These are phyloP conservation scores for Drosophila ohnishii DNA, from an alignment of 1,140 invertebrate species.

Conservation along the genomic window DNA sequence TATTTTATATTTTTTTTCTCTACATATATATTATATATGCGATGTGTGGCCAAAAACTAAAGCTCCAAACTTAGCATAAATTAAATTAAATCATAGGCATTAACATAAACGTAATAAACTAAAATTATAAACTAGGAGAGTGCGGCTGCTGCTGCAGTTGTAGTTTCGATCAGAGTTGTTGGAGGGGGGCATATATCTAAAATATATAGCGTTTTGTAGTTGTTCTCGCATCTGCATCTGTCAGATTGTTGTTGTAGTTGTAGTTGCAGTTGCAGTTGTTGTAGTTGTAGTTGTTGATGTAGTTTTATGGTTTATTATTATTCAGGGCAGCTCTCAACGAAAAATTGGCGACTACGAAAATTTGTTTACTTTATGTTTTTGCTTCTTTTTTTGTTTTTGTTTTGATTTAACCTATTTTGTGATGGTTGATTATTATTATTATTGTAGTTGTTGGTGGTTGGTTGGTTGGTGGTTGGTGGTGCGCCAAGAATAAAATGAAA, in stretches of 20 bases:
- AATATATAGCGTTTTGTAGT: constrained; percentile 24
- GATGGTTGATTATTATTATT: constrained; percentile 28
- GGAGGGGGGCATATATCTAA: constrained; percentile 37
- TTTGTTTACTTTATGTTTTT: constrained; percentile 57
- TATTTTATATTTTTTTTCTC: constrained; percentile 12
- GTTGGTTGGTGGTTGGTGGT: constrained; percentile 46
- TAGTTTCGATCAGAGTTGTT: constrained; percentile 40
- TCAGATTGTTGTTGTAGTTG: constrained; percentile 40
- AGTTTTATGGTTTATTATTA: constrained; percentile 50
- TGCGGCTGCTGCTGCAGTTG: constrained; percentile 43
- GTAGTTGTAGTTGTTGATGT: constrained; percentile 30
- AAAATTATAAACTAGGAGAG: constrained; percentile 71
- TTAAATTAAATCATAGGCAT: constrained; percentile 54
- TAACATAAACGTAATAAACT: constrained; percentile 45
- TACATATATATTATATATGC: constrained; percentile 20
- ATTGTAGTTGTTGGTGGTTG: constrained; percentile 36
- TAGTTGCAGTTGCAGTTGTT: constrained; percentile 35
- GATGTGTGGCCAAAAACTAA: constrained; percentile 36
- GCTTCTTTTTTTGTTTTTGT: constrained; percentile 48
- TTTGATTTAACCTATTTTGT: constrained; percentile 52
- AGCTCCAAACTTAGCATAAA: constrained; percentile 55
- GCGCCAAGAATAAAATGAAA: constrained; percentile 69
- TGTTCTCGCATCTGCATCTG: constrained; percentile 33
- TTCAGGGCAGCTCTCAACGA: constrained; percentile 71
- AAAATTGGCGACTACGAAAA: constrained; percentile 76